Evolutionary conservation across 2,113 vertebrate genomes (phyloP), one percentile per base, ranked within the genome.

Genomic region (Grammomys surdaster): DNA sequence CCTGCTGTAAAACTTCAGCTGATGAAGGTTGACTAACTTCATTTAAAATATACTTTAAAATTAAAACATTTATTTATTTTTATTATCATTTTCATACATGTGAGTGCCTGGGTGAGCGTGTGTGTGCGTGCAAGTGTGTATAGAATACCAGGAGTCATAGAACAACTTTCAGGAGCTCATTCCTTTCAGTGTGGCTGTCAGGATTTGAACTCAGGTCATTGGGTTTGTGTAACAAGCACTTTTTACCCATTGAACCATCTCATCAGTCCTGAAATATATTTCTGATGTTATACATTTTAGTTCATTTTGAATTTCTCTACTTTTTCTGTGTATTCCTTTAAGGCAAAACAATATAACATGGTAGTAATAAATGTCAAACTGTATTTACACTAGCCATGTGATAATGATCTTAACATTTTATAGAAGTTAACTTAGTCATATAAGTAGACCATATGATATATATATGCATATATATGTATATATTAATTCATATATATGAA

Each of bases 231-330:
- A 31, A 17, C 9, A 46, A 65, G 9, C 4, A 31, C 26, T 19
- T 65, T 46, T 31, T 85, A 43, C 16, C 7, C 58, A 65, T 14
- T 31, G 82, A 65, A 14, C 26, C 24, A 19, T 11, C n/a, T 85
- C 14, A 31, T 46, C 40, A 19, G 26, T 28, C 40, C 13, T 33
- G 9, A 67, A 86, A 28, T 46, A 1, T 33, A 54, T 78, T 88
- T 92, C n/a, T 46, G 46, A 75, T 86, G 26, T 81, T 78, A 86
- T 86, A 91, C 40, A 91, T 76, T 90, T 91, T 48, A 93, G 24
- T 90, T 84, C 54, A 43, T 87, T 95, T 85, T 46, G 16, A 46
- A 20, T 80, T 85, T 31, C 72, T 5, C 17, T 72, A 31, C 40
- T 33, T 19, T 82, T 82, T 86, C 43, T 13, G 14, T 86, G 48